These are phyloP conservation scores for Eretmochelys imbricata DNA, from an alignment of 2,113 vertebrate genomes.

Conservation along the genomic window DNA sequence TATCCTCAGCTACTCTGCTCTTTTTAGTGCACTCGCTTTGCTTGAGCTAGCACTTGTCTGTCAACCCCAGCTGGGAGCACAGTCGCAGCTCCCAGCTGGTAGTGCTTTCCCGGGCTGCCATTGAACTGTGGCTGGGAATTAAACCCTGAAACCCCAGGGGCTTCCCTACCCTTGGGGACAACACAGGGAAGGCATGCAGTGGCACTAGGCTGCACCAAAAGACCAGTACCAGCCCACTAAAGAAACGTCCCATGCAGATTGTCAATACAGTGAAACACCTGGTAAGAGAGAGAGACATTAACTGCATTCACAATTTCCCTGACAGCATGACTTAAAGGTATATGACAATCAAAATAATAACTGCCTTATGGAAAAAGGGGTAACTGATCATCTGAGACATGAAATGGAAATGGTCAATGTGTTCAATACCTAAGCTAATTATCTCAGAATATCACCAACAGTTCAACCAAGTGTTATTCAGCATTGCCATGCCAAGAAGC, in stretches of 20 bases:
- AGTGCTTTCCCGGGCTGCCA: background rate
- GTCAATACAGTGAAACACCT: conserved; percentile 20
- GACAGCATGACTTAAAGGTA: background rate
- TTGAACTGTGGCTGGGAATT: background rate
- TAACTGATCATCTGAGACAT: background rate
- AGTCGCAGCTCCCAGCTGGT: background rate
- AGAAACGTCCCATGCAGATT: background rate
- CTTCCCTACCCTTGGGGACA: background rate
- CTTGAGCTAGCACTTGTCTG: fast-evolving
- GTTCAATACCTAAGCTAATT: background rate
- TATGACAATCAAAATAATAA: background rate
- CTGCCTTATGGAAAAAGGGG: background rate
- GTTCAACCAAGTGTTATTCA: background rate
- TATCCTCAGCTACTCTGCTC: too few species aligned
- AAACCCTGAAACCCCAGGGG: background rate
- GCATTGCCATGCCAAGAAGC: background rate
- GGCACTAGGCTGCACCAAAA: background rate
- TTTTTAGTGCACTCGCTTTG: background rate
- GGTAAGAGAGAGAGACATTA: background rate
- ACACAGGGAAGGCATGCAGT: fast-evolving
- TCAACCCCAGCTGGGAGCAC: background rate
- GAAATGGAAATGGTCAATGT: background rate
- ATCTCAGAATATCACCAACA: background rate
- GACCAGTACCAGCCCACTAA: background rate
- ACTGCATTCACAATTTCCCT: background rate